These are phyloP conservation scores for Agrypnia vestita DNA, from an alignment of 1,140 invertebrate genomes.

Conservation along the genomic window DNA sequence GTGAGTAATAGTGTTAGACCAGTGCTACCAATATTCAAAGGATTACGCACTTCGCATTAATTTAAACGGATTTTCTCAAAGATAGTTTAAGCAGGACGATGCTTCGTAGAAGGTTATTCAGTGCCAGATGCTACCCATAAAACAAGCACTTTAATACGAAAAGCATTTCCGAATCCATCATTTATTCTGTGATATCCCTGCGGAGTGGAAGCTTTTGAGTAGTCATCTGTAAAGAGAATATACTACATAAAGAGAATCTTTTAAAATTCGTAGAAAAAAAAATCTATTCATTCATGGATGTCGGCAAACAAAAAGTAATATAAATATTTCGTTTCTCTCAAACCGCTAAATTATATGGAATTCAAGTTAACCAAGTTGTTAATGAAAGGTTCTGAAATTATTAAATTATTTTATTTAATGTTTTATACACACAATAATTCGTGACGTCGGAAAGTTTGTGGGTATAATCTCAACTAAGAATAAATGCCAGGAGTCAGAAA, in stretches of 20 bases:
- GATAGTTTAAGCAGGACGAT: background rate
- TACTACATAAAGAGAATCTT: background rate
- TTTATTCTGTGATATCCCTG: background rate
- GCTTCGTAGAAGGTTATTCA: slow-evolving; percentile 5
- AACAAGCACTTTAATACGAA: background rate
- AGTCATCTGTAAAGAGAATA: background rate
- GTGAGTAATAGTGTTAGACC: no score
- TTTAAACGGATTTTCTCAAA: background rate
- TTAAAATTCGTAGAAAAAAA: no score
- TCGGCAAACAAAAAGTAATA: no score
- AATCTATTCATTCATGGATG: no score
- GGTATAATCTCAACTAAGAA: slow-evolving; percentile 34
- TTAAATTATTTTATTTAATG: slow-evolving; percentile 18
- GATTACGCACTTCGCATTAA: background rate
- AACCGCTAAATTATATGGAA: no score
- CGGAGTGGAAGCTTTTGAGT: background rate
- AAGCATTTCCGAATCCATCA: slow-evolving; percentile 14
- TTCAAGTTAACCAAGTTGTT: background rate
- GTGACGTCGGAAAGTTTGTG: slow-evolving; percentile 33
- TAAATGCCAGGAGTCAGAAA: slow-evolving; percentile 43
- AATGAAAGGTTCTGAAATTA: slow-evolving; percentile 20
- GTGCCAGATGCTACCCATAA: slow-evolving; percentile 13
- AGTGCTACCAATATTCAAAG: no score
- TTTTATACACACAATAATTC: slow-evolving; percentile 35
- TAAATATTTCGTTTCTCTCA: no score